phyloP scores from a whole-genome alignment of 2,797 vertebrate species.

The Phrynocephalus guinanensis region DNA sequence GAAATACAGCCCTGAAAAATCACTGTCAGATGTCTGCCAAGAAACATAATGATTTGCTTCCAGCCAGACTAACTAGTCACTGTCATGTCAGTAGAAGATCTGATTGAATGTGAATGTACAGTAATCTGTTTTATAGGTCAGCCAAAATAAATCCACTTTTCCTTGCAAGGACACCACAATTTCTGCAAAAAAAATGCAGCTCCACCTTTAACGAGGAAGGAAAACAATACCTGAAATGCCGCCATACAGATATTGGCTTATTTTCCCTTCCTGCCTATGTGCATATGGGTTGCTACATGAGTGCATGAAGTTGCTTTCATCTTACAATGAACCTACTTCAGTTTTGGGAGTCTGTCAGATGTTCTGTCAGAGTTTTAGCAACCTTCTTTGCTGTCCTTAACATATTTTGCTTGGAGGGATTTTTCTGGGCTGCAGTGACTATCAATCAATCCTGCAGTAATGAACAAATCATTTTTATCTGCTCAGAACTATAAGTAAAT shows the following conservation, averaged over 20 bases:
- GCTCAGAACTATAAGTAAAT: too few species aligned
- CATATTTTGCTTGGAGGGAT: too few species aligned
- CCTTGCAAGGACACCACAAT: background rate
- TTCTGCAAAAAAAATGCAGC: background rate
- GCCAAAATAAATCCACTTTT: background rate
- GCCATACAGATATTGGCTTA: background rate
- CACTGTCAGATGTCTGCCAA: conserved; percentile 15
- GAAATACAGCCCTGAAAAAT: conserved; percentile 21
- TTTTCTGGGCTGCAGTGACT: too few species aligned
- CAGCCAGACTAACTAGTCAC: conserved; percentile 34
- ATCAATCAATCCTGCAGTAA: too few species aligned
- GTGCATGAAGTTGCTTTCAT: too few species aligned
- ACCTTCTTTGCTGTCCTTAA: too few species aligned
- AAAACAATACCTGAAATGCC: background rate
- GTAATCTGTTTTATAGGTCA: conserved; percentile 34
- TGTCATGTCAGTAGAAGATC: conserved; percentile 40
- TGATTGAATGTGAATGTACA: conserved; percentile 32
- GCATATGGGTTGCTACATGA: too few species aligned
- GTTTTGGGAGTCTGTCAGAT: too few species aligned
- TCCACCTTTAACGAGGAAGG: conserved; percentile 8
- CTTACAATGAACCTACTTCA: too few species aligned
- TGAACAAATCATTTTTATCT: too few species aligned
- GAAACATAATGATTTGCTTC: conserved; percentile 25
- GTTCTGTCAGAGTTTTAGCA: too few species aligned
- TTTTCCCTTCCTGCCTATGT: too few species aligned